Percentiles rank a stretch among this genome's conserved stretches.
Conservation (phyloP, 1,140 invertebrate species). For the Harpegnathos saltator region DNA sequence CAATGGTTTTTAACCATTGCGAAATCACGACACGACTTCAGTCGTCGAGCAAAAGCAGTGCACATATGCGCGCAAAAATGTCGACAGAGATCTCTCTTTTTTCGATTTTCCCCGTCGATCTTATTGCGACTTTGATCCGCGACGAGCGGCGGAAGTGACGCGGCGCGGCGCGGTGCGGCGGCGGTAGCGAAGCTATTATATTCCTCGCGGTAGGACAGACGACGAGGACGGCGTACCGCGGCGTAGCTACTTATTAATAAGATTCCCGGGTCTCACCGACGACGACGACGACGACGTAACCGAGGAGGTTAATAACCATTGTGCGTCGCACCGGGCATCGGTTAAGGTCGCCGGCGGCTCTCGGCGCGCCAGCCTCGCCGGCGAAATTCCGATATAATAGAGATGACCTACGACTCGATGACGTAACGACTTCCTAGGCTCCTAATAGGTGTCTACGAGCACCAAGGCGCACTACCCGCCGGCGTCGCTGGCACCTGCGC, state of each 20-base stretch:
- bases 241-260: slow-evolving; percentile 77
- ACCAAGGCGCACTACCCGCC: slow-evolving; percentile 31
- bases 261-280: slow-evolving; percentile 62
- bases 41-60: not conserved
- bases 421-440: slow-evolving; percentile 83
- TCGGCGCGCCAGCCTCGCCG: slow-evolving; percentile 65
- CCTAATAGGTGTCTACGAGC: slow-evolving; percentile 75
- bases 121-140: not conserved
- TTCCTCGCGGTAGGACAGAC: not conserved
- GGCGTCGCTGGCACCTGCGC: slow-evolving; percentile 57
- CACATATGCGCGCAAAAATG: too few species aligned
- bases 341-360: slow-evolving; percentile 70
- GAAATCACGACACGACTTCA: not conserved
- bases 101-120: slow-evolving; percentile 21
- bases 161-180: too few species aligned
- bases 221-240: slow-evolving; percentile 3
- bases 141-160: too few species aligned
- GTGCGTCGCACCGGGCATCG: slow-evolving; percentile 70
- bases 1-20: too few species aligned
- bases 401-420: slow-evolving; percentile 83
- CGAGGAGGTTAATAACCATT: slow-evolving; percentile 82
- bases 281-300: slow-evolving; percentile 76
- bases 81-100: too few species aligned
- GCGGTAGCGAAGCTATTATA: not conserved
- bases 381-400: slow-evolving; percentile 84